A percentile compares a stretch with the other conserved stretches of the same genome.
Conservation (phyloP, 35 echinoderm and acorn worm species). For the Ophioderma brevispina region DNA sequence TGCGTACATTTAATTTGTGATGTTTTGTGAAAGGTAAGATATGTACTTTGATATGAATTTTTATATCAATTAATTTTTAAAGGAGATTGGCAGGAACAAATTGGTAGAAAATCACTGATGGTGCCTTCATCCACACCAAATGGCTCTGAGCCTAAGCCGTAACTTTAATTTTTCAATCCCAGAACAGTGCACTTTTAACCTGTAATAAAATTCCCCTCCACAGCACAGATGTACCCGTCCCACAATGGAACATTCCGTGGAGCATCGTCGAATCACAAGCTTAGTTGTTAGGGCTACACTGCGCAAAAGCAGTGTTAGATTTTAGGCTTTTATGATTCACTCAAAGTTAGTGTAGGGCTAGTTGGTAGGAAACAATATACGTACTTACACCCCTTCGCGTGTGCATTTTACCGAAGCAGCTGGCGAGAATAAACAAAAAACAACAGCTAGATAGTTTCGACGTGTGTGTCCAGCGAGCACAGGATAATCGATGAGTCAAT, state of each 20-base stretch:
- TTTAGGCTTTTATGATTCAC: background rate
- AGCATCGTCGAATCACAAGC: background rate
- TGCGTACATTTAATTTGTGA: no score
- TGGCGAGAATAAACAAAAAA: background rate
- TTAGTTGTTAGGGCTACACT: slow-evolving; percentile 6
- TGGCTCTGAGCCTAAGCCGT: no score
- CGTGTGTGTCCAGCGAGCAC: background rate
- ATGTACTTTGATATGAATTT: no score
- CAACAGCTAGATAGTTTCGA: background rate
- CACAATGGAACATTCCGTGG: background rate
- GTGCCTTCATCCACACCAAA: no score
- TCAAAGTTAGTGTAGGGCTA: background rate
- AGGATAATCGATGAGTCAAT: background rate
- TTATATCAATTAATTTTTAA: no score
- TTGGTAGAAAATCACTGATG: no score
- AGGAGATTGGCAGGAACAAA: no score
- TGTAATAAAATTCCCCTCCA: background rate
- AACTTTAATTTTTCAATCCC: slow-evolving; percentile 9
- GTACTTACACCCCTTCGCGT: background rate
- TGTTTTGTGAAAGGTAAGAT: no score
- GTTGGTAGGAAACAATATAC: background rate
- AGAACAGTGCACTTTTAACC: background rate
- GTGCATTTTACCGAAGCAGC: background rate
- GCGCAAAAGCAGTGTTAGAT: slow-evolving; percentile 8
- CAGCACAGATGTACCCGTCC: background rate